A percentile compares a stretch with the other conserved stretches of the same genome.
Evolutionary conservation across 2,113 vertebrate species (phyloP).

Genomic region (Capreolus pygargus): DNA sequence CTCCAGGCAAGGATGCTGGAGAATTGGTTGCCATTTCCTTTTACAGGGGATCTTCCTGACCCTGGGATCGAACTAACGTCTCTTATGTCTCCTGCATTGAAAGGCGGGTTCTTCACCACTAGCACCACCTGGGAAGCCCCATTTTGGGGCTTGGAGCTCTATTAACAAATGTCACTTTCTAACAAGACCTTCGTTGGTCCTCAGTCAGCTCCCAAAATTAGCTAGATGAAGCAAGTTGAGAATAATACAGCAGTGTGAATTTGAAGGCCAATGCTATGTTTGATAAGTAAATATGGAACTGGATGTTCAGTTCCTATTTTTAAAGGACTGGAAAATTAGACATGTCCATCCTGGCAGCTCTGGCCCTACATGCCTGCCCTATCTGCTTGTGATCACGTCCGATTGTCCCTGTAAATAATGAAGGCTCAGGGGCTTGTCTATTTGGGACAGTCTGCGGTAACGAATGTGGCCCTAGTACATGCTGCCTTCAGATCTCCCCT

Average conservation of each 20-base stretch:
- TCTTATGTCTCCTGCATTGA: not conserved
- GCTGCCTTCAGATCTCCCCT: not conserved
- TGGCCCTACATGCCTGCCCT: not conserved
- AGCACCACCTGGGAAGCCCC: not conserved
- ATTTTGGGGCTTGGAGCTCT: not conserved
- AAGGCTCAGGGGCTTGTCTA: not conserved
- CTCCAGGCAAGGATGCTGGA: not conserved
- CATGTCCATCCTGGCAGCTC: not conserved
- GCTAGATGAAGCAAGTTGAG: not conserved
- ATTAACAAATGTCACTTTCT: not conserved
- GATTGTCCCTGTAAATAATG: not conserved
- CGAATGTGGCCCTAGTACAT: not conserved
- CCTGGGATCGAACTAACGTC: accelerated
- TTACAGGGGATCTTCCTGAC: not conserved
- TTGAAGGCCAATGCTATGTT: not conserved
- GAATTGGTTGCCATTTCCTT: not conserved
- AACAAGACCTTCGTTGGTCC: not conserved
- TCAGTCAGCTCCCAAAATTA: not conserved
- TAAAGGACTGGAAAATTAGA: not conserved
- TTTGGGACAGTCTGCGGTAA: not conserved
- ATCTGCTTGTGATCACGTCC: not conserved
- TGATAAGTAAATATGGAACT: not conserved
- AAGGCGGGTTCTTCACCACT: not conserved
- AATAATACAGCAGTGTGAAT: not conserved
- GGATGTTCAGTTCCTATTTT: not conserved